Base-by-base conservation (phyloP, 2,113 vertebrate species). In the Noctilio leporinus region DNA sequence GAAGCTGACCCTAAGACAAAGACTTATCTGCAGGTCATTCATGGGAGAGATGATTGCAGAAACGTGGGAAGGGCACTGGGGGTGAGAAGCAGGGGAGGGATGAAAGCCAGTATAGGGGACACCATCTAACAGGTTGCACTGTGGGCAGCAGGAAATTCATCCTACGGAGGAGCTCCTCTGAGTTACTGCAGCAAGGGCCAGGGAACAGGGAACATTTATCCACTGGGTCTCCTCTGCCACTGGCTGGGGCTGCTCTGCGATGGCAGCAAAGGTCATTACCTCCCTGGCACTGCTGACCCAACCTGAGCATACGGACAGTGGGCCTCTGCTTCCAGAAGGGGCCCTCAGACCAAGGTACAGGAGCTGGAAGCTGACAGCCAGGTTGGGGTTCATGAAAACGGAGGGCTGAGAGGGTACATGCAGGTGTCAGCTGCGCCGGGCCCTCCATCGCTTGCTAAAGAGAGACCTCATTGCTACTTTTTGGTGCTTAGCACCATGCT, bases 381-480 rank as follows among this genome's bases (percentile, higher is more conserved):
- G 49, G 22, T 2, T 5, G 65, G 20, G n/a, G 62, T 10, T 45
- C 10, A 11, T 15, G 65, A 53, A 92, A 30, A n/a, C 4, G 28
- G 45, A 1, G 19, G 17, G 35, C 19, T 1, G 3, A 38, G 45
- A 62, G 28, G 47, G 22, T 1, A 1, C 1, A 59, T 2, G 12
- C 1, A 5, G 38, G 49, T 0, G 0, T 33, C 38, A 5, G 17
- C 0, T 2, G 49, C 0, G 1, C 47, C 67, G 24, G 5, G n/a
- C 17, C 47, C 51, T 77, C 62, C 1, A 0, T 12, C 7, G 33
- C 26, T 67, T 51, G 15, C 59, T 33, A n/a, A 69, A 78, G 49
- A 10, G 69, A 69, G 59, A 51, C 28, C 40, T 82, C 28, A 10
- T 20, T 16, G 17, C n/a, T 30, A 19, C 33, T 17, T 33, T 17